Conservation (phyloP, 2,888 invertebrate species). For the Graphium colonna region DNA sequence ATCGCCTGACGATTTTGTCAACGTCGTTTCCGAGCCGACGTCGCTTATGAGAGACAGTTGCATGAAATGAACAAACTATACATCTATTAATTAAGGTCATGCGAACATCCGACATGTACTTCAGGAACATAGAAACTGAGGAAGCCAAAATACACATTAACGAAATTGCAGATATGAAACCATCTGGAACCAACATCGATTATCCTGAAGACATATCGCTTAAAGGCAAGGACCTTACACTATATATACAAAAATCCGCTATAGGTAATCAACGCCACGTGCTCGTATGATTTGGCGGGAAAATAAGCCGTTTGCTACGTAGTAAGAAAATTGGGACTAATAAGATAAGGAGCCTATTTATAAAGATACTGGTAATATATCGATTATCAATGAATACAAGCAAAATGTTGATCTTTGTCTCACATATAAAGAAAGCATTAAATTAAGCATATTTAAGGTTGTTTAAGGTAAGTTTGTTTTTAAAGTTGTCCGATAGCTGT, state of each 20-base stretch:
- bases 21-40: slow-evolving; percentile 71
- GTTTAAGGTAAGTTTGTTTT: no score
- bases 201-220: slow-evolving; percentile 22
- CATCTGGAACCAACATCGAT: neutral
- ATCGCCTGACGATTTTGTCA: slow-evolving; percentile 73
- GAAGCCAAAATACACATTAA: no score
- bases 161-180: no score
- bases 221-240: slow-evolving; percentile 13
- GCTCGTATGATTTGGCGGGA: slow-evolving; percentile 24
- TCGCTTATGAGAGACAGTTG: slow-evolving; percentile 78
- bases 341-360: neutral
- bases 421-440: no score
- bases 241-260: slow-evolving; percentile 14
- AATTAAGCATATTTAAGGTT: no score
- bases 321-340: no score
- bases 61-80: slow-evolving; percentile 80
- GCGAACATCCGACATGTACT: slow-evolving; percentile 29
- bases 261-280: slow-evolving; percentile 11
- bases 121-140: no score
- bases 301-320: slow-evolving; percentile 4
- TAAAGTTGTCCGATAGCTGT: no score
- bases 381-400: no score
- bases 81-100: slow-evolving; percentile 64
- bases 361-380: slow-evolving; percentile 7
- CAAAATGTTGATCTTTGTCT: no score